Evolutionary conservation across 2,113 vertebrate genomes (phyloP), one percentile per base, ranked within the genome.

Genomic region (Pyxicephalus adspersus): DNA sequence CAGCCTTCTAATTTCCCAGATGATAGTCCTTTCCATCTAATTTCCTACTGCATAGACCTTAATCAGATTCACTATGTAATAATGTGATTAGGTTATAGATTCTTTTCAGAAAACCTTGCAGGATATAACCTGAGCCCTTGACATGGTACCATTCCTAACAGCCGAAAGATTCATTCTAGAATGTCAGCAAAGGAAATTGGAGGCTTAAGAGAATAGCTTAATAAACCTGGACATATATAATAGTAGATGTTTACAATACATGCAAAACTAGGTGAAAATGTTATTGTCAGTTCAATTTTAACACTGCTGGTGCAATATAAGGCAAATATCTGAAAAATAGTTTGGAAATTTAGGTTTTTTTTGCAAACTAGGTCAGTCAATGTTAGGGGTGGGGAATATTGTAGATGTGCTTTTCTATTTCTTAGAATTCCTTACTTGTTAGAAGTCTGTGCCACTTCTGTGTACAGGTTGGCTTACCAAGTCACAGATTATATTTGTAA

Each of bases 11-110:
- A 52, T 51, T 54, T 72, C 68, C 68, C 52, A 72, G 54, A 50
- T 54, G 67, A 52, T 28, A 71, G 50, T 51, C 9, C 26, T 72
- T 17, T 29, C 26, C 2, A 29, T 50, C 51, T 54, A 72, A 72
- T 72, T 72, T 72, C 50, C 68, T 72, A 72, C 23, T 72, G 52
- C 54, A 72, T 55, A 29, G 50, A 25, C 68, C 51, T 11, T 72
- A 72, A 72, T 72, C 68, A 72, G 9, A 72, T 72, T 72, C 19
- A 29, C 23, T n/a, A 72, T 72, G 51, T 72, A n/a, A n/a, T 72
- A 72, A 72, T 72, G 68, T 72, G 50, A 72, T 72, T 72, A 72
- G 68, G 25, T 72, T 72, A 72, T 72, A 72, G 68, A 72, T 72
- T 55, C 68, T 26, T 50, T 72, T 72, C 68, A n/a, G 51, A 31